Evolutionary conservation across 2,797 vertebrate genomes (phyloP), one percentile per base, ranked within the genome.

Genomic region (Microctenopoma lineatum): DNA sequence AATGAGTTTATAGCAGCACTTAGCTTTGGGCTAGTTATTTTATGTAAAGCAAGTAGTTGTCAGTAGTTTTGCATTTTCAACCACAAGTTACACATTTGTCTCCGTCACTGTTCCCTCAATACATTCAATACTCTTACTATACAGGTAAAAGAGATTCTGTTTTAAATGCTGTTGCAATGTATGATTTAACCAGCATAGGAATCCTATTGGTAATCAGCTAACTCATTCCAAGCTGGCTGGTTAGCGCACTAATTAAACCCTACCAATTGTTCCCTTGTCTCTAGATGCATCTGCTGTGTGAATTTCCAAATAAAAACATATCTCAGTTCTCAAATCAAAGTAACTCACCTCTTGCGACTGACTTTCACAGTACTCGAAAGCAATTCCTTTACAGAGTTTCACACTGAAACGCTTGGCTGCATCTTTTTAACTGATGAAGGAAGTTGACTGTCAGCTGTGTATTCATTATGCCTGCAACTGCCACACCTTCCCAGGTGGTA

Each of bases 321-420:
- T 51, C 4, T 27, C 9, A 47, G 5, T 4, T 47, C 4, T 46
- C 0, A 32, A 26, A 14, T 41, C 5, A 55, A 61, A 80, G 14
- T 15, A 18, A 62, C 80, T 83, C 86, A 91, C 89, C 89, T 85
- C 4, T 70, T 65, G 10, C 70, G 32, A 51, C 6, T 1, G 1
- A 18, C 25, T 46, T 4, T 48, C 38, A 45, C 18, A 0, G 7
- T 21, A 45, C 42, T 11, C 25, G 61, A 69, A 65, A 25, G 8
- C 1, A 47, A 60, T 66, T 58, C 21, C n/a, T 39, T 66, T 21
- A 72, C 18, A 1, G 42, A 36, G 36, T 77, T 29, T 32, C 16
- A 14, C 15, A 1, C 44, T 32, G 14, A 52, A 9, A n/a, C 0
- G 1, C 26, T 21, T 21, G 9, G 52, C 18, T 69, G 21, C 55